These are phyloP conservation scores for Pluvianellus socialis DNA, from an alignment of 2,113 vertebrate genomes.

Conservation along the genomic window DNA sequence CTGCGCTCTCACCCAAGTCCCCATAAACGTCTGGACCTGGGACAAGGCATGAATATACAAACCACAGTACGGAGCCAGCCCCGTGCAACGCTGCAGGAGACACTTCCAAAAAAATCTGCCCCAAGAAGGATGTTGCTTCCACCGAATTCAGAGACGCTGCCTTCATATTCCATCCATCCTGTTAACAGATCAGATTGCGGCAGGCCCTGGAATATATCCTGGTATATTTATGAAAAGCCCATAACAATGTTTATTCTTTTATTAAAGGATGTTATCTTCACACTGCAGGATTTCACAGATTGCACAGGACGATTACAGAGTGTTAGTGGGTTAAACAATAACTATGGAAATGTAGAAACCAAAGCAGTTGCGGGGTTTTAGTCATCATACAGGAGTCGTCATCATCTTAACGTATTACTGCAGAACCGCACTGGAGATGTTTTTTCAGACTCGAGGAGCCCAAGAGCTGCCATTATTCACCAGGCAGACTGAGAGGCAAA, in stretches of 20 bases:
- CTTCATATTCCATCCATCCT: neutral
- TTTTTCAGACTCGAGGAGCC: neutral
- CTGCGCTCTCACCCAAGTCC: neutral
- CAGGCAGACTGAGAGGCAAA: neutral
- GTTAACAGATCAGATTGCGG: neutral
- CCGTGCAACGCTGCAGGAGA: fast-evolving
- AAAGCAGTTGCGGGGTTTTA: neutral
- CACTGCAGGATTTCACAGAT: neutral
- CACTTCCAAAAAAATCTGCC: neutral
- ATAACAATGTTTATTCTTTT: neutral
- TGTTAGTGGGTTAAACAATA: slow-evolving; percentile 14
- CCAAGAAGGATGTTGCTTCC: neutral
- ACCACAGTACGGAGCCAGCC: neutral
- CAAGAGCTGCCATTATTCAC: neutral
- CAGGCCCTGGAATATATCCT: neutral
- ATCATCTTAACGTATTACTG: neutral
- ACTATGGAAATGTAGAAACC: slow-evolving; percentile 15
- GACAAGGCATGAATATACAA: neutral
- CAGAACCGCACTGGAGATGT: neutral
- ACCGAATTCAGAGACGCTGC: neutral
- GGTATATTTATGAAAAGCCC: neutral
- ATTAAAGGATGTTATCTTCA: slow-evolving; percentile 13
- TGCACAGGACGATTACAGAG: neutral
- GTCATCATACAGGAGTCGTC: neutral
- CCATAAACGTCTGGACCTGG: fast-evolving